Evolutionary conservation across 2,113 vertebrate species (phyloP), one percentile per base, ranked within the genome.

Genomic region (Rhipidura dahli): DNA sequence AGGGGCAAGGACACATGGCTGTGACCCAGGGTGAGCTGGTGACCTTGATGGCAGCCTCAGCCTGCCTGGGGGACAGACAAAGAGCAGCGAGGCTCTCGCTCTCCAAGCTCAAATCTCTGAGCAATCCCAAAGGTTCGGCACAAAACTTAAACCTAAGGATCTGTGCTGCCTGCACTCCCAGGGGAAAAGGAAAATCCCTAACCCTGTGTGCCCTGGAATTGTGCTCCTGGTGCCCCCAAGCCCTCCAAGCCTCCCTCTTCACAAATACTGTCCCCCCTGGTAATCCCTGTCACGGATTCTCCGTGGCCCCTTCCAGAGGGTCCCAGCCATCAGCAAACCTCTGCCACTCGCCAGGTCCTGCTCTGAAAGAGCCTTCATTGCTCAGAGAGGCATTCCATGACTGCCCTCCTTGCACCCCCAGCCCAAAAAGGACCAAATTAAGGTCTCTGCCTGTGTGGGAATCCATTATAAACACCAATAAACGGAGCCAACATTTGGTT

Each of bases 291-390:
- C 85, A 54, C 1, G 5, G 35, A 27, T 75, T 57, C 47, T 44
- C 71, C 1, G 0, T 0, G 1, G 22, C 7, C 10, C 33, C 37
- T 73, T 56, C 60, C 50, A n/a, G 60, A 81, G 40, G 40, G 24
- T 17, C 19, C 45, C 19, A 42, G 18, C 45, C 19, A 6, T 4
- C 15, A 50, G 51, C 57, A 75, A 60, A 27, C 2, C 53, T 22
- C 30, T 30, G 40, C 11, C 42, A 4, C 45, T 13, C 0, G 0
- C 33, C 42, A 18, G 2, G 7, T 28, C 40, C 28, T 2, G 0
- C 28, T 49, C 77, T 24, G 12, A 31, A 16, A 20, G 19, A 4
- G 7, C 9, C 40, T 57, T 40, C 13, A 9, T 4, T 40, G 33
- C 63, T 50, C 39, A 31, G 30, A 39, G 47, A 23, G 49, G 16